Conservation (phyloP, 2,888 invertebrate genomes). For the Cheilosia scutellata region DNA sequence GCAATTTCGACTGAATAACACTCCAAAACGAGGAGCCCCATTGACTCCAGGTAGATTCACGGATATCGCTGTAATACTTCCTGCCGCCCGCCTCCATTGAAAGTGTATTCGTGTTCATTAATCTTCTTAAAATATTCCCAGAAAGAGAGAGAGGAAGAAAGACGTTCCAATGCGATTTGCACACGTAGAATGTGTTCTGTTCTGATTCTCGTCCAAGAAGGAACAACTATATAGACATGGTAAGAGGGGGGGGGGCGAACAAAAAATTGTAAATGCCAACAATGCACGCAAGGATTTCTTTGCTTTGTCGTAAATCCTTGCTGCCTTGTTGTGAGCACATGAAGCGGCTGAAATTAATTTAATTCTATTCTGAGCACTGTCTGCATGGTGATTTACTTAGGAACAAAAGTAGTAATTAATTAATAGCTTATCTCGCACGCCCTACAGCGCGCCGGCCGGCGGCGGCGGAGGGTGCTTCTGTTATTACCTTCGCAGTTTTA, state of each 20-base stretch:
- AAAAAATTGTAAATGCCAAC: slow-evolving; percentile 59
- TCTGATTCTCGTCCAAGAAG: slow-evolving; percentile 55
- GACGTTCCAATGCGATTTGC: slow-evolving; percentile 66
- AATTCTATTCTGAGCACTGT: slow-evolving; percentile 34
- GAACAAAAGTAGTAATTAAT: slow-evolving; percentile 72
- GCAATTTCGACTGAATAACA: neutral
- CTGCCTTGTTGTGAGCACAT: slow-evolving; percentile 7
- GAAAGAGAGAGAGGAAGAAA: neutral
- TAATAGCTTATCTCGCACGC: slow-evolving; percentile 70
- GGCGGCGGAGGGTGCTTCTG: slow-evolving; percentile 1
- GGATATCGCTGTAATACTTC: slow-evolving; percentile 7
- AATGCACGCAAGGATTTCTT: slow-evolving; percentile 69
- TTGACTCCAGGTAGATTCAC: neutral
- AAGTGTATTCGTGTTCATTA: slow-evolving; percentile 62
- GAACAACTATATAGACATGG: neutral
- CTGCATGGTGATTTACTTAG: slow-evolving; percentile 69
- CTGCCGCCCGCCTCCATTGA: neutral
- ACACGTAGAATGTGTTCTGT: slow-evolving; percentile 52
- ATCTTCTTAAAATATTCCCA: slow-evolving; percentile 68
- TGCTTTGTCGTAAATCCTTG: slow-evolving; percentile 63
- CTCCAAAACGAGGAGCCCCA: neutral
- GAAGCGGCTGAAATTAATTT: slow-evolving; percentile 66
- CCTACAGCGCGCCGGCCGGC: neutral
- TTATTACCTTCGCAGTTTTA: slow-evolving; percentile 11
- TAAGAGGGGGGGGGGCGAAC: neutral